These are phyloP conservation scores for Diploscapter pachys DNA, from an alignment of 1,140 invertebrate species.

Conservation along the genomic window DNA sequence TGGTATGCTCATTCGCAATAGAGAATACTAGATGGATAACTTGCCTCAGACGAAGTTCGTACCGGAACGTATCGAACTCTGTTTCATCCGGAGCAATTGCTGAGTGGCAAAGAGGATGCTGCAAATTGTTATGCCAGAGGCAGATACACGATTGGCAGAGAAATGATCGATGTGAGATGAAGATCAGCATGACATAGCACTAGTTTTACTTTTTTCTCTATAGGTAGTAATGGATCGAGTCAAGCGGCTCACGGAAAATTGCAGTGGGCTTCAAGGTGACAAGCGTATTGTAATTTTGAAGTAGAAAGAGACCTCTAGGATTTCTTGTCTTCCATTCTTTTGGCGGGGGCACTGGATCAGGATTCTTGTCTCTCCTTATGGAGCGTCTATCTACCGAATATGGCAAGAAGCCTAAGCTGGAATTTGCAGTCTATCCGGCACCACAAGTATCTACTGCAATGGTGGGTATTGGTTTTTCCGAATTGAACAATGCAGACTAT, in stretches of 20 bases:
- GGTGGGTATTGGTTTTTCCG: constrained; percentile 49
- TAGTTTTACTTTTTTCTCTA: constrained; percentile 47
- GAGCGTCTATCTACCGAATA: constrained; percentile 71
- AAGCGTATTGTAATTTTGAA: constrained; percentile 46
- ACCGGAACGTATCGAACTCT: constrained; percentile 70
- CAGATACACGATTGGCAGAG: constrained; percentile 83
- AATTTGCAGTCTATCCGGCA: constrained; percentile 81
- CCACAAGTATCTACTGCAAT: constrained; percentile 67
- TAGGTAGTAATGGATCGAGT: constrained; percentile 75
- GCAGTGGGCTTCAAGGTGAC: constrained; percentile 69
- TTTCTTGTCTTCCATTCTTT: constrained; percentile 86
- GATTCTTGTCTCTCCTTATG: constrained; percentile 73
- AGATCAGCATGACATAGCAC: background rate
- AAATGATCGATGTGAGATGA: constrained; percentile 64
- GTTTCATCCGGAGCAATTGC: constrained; percentile 59
- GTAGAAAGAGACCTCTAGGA: constrained; percentile 65
- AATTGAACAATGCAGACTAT: constrained; percentile 38
- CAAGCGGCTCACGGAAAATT: constrained; percentile 77
- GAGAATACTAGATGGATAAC: background rate
- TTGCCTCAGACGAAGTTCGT: constrained; percentile 71
- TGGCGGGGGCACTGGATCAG: constrained; percentile 74
- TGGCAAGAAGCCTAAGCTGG: constrained; percentile 74
- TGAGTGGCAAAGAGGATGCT: constrained; percentile 73
- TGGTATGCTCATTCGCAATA: constrained; percentile 61
- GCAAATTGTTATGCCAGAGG: constrained; percentile 74